These are phyloP conservation scores for Heliconius sara DNA, from an alignment of 2,888 invertebrate genomes.

Conservation along the genomic window DNA sequence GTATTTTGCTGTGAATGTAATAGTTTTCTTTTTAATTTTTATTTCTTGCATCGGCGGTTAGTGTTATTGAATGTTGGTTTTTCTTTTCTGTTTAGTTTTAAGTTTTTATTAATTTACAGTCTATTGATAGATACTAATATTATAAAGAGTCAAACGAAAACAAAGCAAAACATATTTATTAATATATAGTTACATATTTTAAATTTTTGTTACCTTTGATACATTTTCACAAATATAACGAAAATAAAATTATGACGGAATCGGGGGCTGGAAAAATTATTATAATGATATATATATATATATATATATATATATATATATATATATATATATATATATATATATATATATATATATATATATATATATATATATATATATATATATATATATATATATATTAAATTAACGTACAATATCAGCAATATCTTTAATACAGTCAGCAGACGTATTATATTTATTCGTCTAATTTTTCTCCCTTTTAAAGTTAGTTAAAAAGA, in stretches of 20 bases:
- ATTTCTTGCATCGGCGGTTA: background rate
- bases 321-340: too few species aligned
- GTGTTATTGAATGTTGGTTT: background rate
- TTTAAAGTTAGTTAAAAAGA: constrained; percentile 27
- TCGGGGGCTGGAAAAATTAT: background rate
- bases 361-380: too few species aligned
- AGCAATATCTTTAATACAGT: background rate
- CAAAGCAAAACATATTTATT: background rate
- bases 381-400: too few species aligned
- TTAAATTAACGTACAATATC: background rate
- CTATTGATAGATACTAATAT: too few species aligned
- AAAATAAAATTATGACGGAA: background rate
- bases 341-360: background rate
- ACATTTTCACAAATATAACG: too few species aligned
- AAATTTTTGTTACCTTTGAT: background rate
- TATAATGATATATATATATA: background rate
- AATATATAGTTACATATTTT: background rate
- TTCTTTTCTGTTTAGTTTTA: background rate
- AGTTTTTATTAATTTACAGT: too few species aligned
- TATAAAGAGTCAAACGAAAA: too few species aligned
- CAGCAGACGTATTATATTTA: background rate
- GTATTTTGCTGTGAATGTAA: constrained; percentile 1
- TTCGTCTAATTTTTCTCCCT: background rate
- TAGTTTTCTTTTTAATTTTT: background rate
- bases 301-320: too few species aligned